A percentile compares a stretch with the other conserved stretches of the same genome.
phyloP scores from a whole-genome alignment of 2,888 invertebrate species.

The Meandrusa payeni region DNA sequence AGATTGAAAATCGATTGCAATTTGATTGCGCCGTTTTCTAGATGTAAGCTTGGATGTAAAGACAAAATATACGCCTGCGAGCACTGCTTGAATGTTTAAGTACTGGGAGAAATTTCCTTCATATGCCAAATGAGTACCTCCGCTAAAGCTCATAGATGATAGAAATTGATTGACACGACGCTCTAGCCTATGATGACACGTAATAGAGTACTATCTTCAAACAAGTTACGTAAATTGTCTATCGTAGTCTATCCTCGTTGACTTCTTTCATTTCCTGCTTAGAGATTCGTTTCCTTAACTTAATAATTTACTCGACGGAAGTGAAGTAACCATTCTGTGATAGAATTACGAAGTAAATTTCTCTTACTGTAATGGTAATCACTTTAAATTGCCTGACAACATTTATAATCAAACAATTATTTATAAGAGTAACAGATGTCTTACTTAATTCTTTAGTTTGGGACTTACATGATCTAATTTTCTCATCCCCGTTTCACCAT shows the following conservation, averaged over 20 bases:
- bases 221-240: background rate
- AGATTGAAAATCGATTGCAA: constrained; percentile 30
- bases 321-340: constrained; percentile 10
- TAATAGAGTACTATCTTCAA: background rate
- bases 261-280: constrained; percentile 9
- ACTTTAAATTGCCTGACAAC: too few relatives aligned
- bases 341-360: background rate
- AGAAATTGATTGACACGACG: background rate
- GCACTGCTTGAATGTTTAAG: constrained; percentile 49
- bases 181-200: constrained; percentile 9
- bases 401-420: too few relatives aligned
- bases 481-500: too few relatives aligned
- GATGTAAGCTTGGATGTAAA: constrained; percentile 40
- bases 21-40: constrained; percentile 34
- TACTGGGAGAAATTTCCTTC: constrained; percentile 37
- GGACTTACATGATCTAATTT: too few relatives aligned
- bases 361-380: too few relatives aligned
- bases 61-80: constrained; percentile 38
- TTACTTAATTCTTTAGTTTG: too few relatives aligned
- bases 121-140: constrained; percentile 16
- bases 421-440: too few relatives aligned
- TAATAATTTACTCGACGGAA: background rate
- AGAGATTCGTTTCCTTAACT: constrained; percentile 13
- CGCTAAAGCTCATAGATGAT: background rate
- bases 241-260: constrained; percentile 2